Evolutionary conservation across 2,888 invertebrate species (phyloP).

Genomic region (Lydus trimaculatus): DNA sequence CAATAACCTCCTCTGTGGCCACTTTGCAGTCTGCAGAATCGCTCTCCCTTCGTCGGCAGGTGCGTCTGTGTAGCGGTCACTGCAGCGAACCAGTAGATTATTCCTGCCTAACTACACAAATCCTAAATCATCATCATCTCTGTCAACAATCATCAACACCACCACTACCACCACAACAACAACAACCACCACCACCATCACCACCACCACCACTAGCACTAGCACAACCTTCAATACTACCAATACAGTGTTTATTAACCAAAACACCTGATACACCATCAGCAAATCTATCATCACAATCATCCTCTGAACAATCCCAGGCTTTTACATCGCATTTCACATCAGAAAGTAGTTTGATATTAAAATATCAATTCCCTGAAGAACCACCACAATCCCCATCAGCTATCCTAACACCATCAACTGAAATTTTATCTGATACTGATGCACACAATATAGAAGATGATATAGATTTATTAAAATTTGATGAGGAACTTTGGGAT

Average conservation of each 20-base stretch:
- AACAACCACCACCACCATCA: constrained; percentile 36
- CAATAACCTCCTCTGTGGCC: constrained; percentile 71
- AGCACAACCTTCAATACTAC: constrained; percentile 39
- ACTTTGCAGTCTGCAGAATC: constrained; percentile 73
- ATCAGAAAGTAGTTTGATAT: constrained; percentile 51
- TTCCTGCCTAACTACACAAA: constrained; percentile 36
- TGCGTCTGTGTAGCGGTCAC: constrained; percentile 58
- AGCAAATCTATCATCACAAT: constrained; percentile 65
- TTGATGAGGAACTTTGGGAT: constrained; percentile 58
- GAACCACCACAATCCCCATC: constrained; percentile 64
- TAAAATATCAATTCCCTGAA: constrained; percentile 41
- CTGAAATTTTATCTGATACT: constrained; percentile 53
- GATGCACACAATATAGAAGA: constrained; percentile 52
- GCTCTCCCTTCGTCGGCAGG: constrained; percentile 62
- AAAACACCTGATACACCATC: constrained; percentile 74
- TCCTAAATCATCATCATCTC: constrained; percentile 12
- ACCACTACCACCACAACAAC: constrained; percentile 31
- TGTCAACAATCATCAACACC: constrained; percentile 16
- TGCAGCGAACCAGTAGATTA: constrained; percentile 50
- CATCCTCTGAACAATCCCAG: constrained; percentile 52
- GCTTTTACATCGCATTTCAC: constrained; percentile 56
- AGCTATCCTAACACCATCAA: constrained; percentile 67
- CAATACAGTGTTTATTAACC: constrained; percentile 34
- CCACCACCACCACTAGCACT: constrained; percentile 37
- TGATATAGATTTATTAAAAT: constrained; percentile 53